Base-by-base conservation (phyloP, 1,140 invertebrate genomes). In the Centruroides sculpturatus region DNA sequence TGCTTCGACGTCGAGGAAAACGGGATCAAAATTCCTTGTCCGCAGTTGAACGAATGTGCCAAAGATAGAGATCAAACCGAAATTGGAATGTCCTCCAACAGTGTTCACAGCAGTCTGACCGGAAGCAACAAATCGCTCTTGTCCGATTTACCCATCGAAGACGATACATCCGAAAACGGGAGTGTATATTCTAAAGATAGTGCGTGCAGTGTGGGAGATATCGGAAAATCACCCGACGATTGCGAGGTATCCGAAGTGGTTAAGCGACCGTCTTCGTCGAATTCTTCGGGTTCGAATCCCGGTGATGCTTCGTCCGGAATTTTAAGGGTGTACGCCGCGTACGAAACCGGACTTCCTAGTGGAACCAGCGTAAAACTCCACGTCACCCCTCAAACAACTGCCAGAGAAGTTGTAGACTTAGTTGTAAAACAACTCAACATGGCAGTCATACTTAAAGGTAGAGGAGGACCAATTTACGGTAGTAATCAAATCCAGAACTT, bases 381-480 rank as follows among this genome's bases (percentile, higher is more conserved):
- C 72, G 88, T 97, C 0, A 94, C 89, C 1, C 83, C 85, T 0
- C 80, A 84, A 57, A 98, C 93, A 0, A 92, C 89, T 0, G 88
- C 92, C 0, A 76, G 89, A 5, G 92, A 98, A 75, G 91, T 97
- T 4, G 88, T 97, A 49, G 88, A 93, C 71, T 77, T 95, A 36
- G 92, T 96, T 12, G 88, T 96, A 7, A 89, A 90, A 70, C 91
- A 96, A 72, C 76, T 96, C 3, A 95, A 94, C 74, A 91, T 93
- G 83, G 89, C 91, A 1, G 87, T 90, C 23, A 80, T 88, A 11
- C 71, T 89, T 0, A 93, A 92, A 72, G 86, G 87, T 0, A 85
- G 86, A 73, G 80, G 85, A 34, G 88, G 87, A 1, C 89, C 90
- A 1, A 85, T 90, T 34, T 94, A 95, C 69, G 79, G 82, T 0